Evolutionary conservation across 1,140 invertebrate species (phyloP).

Genomic region (Heliconius melpomene): DNA sequence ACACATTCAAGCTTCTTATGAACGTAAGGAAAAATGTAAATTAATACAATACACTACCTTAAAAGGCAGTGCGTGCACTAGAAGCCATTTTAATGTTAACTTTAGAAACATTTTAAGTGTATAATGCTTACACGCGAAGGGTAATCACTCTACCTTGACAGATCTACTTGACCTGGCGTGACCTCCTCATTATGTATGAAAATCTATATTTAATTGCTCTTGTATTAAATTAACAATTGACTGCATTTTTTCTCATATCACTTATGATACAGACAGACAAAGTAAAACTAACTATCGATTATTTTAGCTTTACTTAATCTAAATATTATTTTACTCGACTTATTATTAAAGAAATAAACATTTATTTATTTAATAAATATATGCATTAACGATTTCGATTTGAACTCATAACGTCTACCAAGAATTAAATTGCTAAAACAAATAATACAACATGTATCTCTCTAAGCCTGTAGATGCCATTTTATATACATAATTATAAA

Average conservation of each 20-base stretch:
- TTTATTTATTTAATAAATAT: not conserved
- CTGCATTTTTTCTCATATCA: not conserved
- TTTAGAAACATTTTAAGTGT: conserved; percentile 17
- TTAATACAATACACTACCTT: conserved; percentile 3
- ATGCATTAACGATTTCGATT: not conserved
- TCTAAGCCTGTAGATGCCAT: not conserved
- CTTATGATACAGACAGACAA: not conserved
- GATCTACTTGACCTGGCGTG: conserved; percentile 41
- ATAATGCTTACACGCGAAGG: conserved; percentile 21
- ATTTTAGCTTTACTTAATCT: not conserved
- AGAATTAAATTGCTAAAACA: not conserved
- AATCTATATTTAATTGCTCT: conserved; percentile 10
- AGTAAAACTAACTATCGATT: not conserved
- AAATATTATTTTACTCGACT: too few relatives aligned
- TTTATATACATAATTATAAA: not conserved
- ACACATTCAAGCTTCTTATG: not conserved
- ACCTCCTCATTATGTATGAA: conserved; percentile 33
- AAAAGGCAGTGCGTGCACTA: conserved; percentile 5
- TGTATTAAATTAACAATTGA: not conserved
- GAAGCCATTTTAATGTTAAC: conserved; percentile 1
- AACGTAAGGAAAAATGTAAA: conserved; percentile 4
- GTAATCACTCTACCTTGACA: conserved; percentile 44
- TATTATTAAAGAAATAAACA: too few relatives aligned
- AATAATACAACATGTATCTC: not conserved
- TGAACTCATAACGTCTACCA: not conserved